A percentile compares a stretch with the other conserved stretches of the same genome.
These are phyloP conservation scores for Diplodus puntazzo DNA, from an alignment of 2,797 vertebrate species.

Conservation along the genomic window DNA sequence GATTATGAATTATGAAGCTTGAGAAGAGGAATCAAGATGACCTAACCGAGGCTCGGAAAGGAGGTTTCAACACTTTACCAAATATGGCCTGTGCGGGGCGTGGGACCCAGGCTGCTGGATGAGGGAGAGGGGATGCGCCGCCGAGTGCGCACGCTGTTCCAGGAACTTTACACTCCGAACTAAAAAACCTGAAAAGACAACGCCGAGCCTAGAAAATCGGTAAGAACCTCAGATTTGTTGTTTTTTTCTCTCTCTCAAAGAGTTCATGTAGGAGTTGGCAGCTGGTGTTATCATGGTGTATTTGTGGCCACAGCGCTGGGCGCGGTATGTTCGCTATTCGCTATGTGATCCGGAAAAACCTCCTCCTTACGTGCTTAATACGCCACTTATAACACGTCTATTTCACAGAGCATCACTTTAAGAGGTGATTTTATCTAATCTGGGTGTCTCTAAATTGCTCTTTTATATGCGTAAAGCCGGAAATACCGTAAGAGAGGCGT, in stretches of 20 bases:
- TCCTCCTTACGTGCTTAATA: neutral
- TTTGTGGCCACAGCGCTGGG: conserved; percentile 28
- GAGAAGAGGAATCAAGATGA: conserved; percentile 22
- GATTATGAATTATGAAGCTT: neutral
- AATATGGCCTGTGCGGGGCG: conserved; percentile 70
- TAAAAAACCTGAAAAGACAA: neutral
- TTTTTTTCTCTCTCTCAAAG: rapidly evolving
- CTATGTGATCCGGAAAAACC: neutral
- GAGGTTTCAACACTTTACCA: conserved; percentile 57
- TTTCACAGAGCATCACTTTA: neutral
- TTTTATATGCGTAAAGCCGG: too few relatives aligned
- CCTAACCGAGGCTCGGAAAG: neutral
- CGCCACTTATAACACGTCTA: rapidly evolving
- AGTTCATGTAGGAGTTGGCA: rapidly evolving
- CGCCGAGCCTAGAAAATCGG: conserved; percentile 9
- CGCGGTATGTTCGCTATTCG: conserved; percentile 58
- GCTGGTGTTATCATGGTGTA: neutral
- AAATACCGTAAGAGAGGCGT: neutral
- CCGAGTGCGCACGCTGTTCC: conserved; percentile 10
- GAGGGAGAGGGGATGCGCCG: conserved; percentile 39
- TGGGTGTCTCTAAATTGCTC: too few relatives aligned
- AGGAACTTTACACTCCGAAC: conserved; percentile 3
- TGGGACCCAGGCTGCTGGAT: conserved; percentile 35
- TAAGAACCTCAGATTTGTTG: conserved; percentile 44
- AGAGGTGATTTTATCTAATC: rapidly evolving